Conservation (phyloP, 2,888 invertebrate genomes). For the Ethmia dodecea region DNA sequence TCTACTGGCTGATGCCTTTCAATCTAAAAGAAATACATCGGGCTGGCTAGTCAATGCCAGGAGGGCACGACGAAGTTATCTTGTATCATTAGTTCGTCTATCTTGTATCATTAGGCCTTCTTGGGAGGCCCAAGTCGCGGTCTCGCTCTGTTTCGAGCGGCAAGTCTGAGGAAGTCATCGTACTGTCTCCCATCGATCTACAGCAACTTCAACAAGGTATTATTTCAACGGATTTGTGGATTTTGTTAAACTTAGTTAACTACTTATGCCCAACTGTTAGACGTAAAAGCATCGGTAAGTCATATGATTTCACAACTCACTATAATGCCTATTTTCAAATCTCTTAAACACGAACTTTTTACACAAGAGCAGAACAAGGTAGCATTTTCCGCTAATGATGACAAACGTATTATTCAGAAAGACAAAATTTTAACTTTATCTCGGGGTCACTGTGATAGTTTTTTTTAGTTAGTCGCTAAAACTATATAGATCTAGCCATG, state of each 20-base stretch:
- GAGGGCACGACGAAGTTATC: neutral
- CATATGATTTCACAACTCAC: too few relatives aligned
- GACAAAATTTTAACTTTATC: slow-evolving; percentile 4
- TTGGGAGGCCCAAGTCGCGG: neutral
- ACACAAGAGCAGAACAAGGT: slow-evolving; percentile 5
- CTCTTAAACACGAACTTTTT: slow-evolving; percentile 4
- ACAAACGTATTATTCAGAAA: slow-evolving; percentile 1
- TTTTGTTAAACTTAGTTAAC: too few relatives aligned
- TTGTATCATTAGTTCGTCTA: too few relatives aligned
- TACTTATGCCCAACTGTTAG: too few relatives aligned
- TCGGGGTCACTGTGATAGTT: slow-evolving; percentile 16
- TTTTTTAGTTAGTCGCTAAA: too few relatives aligned
- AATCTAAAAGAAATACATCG: neutral
- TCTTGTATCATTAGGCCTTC: neutral
- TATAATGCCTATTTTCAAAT: too few relatives aligned
- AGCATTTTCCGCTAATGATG: slow-evolving; percentile 5
- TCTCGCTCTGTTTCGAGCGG: neutral
- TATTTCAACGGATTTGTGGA: too few relatives aligned
- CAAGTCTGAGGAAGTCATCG: too few relatives aligned
- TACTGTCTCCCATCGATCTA: too few relatives aligned
- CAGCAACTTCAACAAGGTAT: too few relatives aligned
- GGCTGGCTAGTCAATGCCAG: neutral
- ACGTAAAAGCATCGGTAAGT: too few relatives aligned
- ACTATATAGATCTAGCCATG: slow-evolving; percentile 24
- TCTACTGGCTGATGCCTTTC: neutral